Conservation (phyloP, 2,113 vertebrate genomes). For the Sisor rabdophorus region DNA sequence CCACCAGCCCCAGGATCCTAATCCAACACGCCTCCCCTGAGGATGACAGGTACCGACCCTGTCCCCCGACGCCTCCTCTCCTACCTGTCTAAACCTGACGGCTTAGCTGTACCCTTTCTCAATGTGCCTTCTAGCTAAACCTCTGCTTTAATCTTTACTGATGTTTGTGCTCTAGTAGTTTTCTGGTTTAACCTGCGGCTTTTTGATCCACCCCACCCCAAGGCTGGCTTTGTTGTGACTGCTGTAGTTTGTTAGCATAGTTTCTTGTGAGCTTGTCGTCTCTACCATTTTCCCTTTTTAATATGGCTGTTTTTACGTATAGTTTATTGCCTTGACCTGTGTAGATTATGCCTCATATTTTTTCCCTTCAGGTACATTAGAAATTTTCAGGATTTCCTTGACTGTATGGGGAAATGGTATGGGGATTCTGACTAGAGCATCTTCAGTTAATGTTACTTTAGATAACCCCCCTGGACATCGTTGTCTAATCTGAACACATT, state of each 20-base stretch:
- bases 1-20: conserved; percentile 96
- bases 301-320: conserved; percentile 8
- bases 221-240: conserved; percentile 33
- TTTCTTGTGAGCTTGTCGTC: conserved; percentile 17
- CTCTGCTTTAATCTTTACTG: conserved; percentile 29
- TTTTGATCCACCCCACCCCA: conserved; percentile 27
- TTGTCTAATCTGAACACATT: neutral
- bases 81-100: conserved; percentile 24
- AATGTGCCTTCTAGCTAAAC: conserved; percentile 35
- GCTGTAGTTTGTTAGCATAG: conserved; percentile 15
- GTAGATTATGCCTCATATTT: conserved; percentile 9
- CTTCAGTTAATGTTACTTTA: neutral
- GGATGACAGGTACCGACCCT: conserved; percentile 89
- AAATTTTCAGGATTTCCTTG: neutral
- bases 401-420: neutral
- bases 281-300: neutral
- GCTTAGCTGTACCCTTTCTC: conserved; percentile 15
- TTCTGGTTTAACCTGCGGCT: conserved; percentile 41
- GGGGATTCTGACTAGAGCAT: neutral
- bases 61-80: conserved; percentile 49
- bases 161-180: conserved; percentile 17
- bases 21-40: conserved; percentile 96
- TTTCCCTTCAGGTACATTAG: conserved; percentile 2
- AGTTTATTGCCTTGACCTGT: conserved; percentile 10
- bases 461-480: neutral